Conservation (phyloP, 2,113 vertebrate species). For the Tylochromis polylepis region DNA sequence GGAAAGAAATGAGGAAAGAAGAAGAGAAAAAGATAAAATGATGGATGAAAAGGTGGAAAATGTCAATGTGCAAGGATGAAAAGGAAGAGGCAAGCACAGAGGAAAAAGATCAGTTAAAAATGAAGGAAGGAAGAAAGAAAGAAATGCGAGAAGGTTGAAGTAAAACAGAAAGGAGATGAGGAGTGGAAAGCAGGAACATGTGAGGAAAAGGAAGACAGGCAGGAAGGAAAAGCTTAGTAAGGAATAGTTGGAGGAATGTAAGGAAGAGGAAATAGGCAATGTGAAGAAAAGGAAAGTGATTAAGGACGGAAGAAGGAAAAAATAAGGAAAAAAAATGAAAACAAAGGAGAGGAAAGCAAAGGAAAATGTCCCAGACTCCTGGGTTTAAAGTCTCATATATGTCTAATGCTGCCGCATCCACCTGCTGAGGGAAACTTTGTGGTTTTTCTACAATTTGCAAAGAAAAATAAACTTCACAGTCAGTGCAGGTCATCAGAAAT, state of each 20-base stretch:
- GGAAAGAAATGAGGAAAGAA: not conserved
- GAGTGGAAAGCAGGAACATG: not conserved
- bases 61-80: not conserved
- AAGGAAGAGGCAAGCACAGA: not conserved
- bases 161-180: too few relatives aligned
- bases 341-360: not conserved
- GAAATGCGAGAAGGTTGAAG: too few relatives aligned
- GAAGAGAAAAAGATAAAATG: not conserved
- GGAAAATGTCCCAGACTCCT: too few relatives aligned
- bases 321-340: not conserved
- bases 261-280: too few relatives aligned
- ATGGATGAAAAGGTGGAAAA: not conserved
- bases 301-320: not conserved
- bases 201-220: not conserved
- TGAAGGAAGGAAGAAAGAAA: not conserved
- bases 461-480: not conserved
- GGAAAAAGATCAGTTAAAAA: fast-evolving
- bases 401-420: not conserved
- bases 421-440: not conserved
- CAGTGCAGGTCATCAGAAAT: not conserved
- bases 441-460: not conserved
- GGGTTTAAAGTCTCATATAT: not conserved
- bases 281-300: too few relatives aligned
- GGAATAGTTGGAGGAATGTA: too few relatives aligned
- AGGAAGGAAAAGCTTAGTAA: not conserved